Base-by-base conservation (phyloP, 2,888 invertebrate genomes). In the Formica aserva region DNA sequence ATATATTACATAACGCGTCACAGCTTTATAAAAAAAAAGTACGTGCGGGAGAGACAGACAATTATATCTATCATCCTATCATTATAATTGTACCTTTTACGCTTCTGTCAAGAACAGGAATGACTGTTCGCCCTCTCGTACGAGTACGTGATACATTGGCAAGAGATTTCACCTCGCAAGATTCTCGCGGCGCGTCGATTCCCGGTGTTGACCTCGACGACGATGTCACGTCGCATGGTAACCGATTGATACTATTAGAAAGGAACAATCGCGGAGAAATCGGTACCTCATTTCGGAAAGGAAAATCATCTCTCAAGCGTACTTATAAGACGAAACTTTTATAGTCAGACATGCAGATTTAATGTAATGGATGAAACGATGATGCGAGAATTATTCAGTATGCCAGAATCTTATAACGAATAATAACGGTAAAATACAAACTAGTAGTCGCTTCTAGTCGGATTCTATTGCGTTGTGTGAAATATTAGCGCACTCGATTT, bases 151-250 rank as follows among this genome's bases (percentile, higher is more conserved):
- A 75, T 29, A 45, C 60, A 78, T 57, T 32, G 78, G 22, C 78
- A 6, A 35, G 32, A 35, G 78, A 71, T 78, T 78, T 78, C 71
- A 78, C 71, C 45, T 71, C 78, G 41, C 45, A 45, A 60, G 45
- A 60, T 45, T 45, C 60, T 71, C 72, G 35, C 55, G 4, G 18
- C 15, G n/a, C 22, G 72, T 72, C 60, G 71, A 60, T 67, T 71
- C 78, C 15, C 78, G 32, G 13, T 22, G 60, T n/a, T 78, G 78
- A 78, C 78, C 78, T 72, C 78, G 76, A 55, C 77, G 45, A 78
- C 71, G 52, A 69, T 22, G 41, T 69, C 78, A 32, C 52, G 41
- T 22, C 13, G 22, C 22, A 13, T 3, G 18, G 29, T 22, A 22
- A 45, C 78, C 60, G 60, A 67, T 57, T 77, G 22, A 60, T 67